Percentiles rank a stretch among this genome's conserved stretches.
These are phyloP conservation scores for Centrocercus urophasianus DNA, from an alignment of 2,113 vertebrate species.

Conservation along the genomic window DNA sequence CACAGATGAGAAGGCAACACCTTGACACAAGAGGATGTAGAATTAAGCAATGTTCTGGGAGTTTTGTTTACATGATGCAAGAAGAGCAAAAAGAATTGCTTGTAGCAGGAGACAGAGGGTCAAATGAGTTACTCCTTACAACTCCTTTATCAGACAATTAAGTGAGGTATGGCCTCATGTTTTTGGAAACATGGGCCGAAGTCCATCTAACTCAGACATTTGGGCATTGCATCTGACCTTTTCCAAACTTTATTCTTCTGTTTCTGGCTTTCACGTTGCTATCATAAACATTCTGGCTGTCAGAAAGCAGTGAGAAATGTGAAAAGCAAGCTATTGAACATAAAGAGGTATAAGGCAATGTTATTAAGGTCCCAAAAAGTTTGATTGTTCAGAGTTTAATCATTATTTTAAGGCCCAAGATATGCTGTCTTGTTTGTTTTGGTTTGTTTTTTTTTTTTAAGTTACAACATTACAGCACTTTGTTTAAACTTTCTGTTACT, in stretches of 20 bases:
- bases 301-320: not conserved
- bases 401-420: not conserved
- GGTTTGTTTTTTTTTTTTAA: not conserved
- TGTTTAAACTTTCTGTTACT: not conserved
- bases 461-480: not conserved
- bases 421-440: not conserved
- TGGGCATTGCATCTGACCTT: not conserved
- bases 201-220: not conserved
- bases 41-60: not conserved
- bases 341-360: not conserved
- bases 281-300: not conserved
- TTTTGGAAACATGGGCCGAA: not conserved
- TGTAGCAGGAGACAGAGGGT: not conserved
- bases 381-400: not conserved
- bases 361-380: not conserved
- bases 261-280: not conserved
- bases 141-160: not conserved
- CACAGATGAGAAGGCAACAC: not conserved
- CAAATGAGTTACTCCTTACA: not conserved
- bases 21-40: not conserved
- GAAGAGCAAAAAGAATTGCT: not conserved
- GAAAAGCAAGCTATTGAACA: not conserved
- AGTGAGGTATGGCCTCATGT: not conserved
- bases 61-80: not conserved
- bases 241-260: not conserved